These are phyloP conservation scores for Centropus unirufus DNA, from an alignment of 2,113 vertebrate genomes.

Conservation along the genomic window DNA sequence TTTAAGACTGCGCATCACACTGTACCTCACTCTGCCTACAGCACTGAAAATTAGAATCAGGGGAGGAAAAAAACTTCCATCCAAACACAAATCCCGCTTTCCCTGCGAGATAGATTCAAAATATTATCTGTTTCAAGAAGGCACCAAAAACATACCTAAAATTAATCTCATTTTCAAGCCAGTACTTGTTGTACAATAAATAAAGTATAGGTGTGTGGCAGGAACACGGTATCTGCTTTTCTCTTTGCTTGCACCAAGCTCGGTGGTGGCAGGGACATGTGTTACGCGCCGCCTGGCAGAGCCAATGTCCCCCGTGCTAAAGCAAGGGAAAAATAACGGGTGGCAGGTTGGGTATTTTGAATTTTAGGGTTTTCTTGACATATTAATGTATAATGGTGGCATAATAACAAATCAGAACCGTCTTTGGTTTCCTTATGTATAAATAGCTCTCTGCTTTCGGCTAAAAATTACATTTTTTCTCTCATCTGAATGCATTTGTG, in stretches of 20 bases:
- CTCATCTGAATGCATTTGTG: background rate
- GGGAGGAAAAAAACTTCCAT: background rate
- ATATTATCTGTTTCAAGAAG: background rate
- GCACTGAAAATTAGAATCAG: background rate
- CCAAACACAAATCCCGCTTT: background rate
- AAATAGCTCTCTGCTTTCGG: background rate
- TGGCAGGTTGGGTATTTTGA: background rate
- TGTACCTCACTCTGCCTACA: background rate
- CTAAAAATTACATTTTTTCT: background rate
- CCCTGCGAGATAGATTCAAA: background rate
- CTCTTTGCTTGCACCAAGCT: background rate
- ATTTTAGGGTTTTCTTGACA: background rate
- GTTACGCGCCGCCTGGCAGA: background rate
- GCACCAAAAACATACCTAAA: background rate
- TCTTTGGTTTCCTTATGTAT: background rate
- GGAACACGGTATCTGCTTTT: background rate
- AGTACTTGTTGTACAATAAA: background rate
- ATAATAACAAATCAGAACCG: background rate
- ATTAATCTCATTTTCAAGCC: background rate
- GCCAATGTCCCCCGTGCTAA: accelerated
- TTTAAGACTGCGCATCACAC: background rate
- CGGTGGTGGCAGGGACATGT: background rate
- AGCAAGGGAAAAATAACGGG: background rate
- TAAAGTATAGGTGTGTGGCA: background rate
- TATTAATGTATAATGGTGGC: background rate